Evolutionary conservation across 2,797 vertebrate genomes (phyloP), one percentile per base, ranked within the genome.

Genomic region (Cossypha caffra): DNA sequence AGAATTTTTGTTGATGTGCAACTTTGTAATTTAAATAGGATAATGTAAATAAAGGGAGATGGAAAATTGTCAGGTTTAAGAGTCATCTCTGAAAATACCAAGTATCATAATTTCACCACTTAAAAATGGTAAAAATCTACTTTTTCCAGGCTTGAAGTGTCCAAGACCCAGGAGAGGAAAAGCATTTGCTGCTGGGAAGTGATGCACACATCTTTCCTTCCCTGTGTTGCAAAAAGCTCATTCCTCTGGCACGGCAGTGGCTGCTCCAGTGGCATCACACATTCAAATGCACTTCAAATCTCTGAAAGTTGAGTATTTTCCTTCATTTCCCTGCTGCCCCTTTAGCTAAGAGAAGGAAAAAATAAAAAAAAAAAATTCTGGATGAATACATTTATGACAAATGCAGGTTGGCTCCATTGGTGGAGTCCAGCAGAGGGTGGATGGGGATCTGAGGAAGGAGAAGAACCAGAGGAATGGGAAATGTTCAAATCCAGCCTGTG

Each of bases 381-480:
- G 5, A 29, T 59, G 45, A 57, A 48, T 50, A 13, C 0, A 0
- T 24, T 4, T 28, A 29, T 35, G 18, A 8, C 16, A 37, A 79
- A 52, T n/a, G 35, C 28, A 47, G 8, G 19, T 31, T 61, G 50
- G 15, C 3, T 63, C 16, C 14, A 0, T 8, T 63, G 54, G 19
- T 0, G 1, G 51, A 54, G 42, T 14, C 23, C 57, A 35, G 26
- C 28, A 40, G 31, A 18, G 18, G 8, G 11, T 37, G 38, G 51
- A 8, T 31, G 57, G 57, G 54, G 84, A 82, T 23, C 13, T 40
- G 58, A 51, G 62, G n/a, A 62, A 63, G 48, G 47, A 68, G 47
- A 10, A 0, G 5, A 74, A 16, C 0, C 42, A 0, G 4, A 16
- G 47, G 26, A n/a, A 31, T 8, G 7, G 79, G 59, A 31, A 73